Evolutionary conservation across 2,888 invertebrate genomes (phyloP), one percentile per base, ranked within the genome.

Genomic region (Seira musarum): DNA sequence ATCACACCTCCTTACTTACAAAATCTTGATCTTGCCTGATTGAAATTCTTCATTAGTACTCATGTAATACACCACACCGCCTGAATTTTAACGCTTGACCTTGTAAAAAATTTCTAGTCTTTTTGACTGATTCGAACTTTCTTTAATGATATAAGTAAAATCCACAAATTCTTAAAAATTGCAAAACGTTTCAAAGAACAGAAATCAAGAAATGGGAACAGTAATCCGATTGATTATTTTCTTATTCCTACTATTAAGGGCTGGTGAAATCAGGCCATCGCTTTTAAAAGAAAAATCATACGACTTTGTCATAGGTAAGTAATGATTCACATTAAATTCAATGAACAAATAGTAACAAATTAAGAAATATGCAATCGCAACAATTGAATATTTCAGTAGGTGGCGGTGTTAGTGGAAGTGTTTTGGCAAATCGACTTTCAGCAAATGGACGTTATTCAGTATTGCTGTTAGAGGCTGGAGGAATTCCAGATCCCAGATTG

Each of bases 391-490:
- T 8, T 21, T 30, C n/a, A 77, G 78, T 80, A 22, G 79, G 79
- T 19, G 79, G 73, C 1, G 79, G 79, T 0, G 67, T 67, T 6
- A 35, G 72, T 6, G 79, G 79, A 6, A 68, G 63, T 19, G 73
- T 65, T 15, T 15, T 80, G 6, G 79, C 79, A 13, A 67, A 22
- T 19, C 57, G 79, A 15, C 49, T 80, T 15, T 53, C 79, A 3
- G 68, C 73, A 25, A 46, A 46, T 63, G 71, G 71, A 17, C 35
- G 19, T 30, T 64, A 63, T 22, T 61, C 3, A 22, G 64, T 73
- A 15, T 67, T 80, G 2, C 2, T 80, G 2, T 6, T 80, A 6
- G 72, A 80, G 22, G 73, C 67, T 46, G 79, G 79, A 13, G 61
- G 67, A 1, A 17, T 61, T 2, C 70, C 70, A 19, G 35, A 19